Evolutionary conservation across 1,140 invertebrate species (phyloP).

Genomic region (Drosophila ananassae): DNA sequence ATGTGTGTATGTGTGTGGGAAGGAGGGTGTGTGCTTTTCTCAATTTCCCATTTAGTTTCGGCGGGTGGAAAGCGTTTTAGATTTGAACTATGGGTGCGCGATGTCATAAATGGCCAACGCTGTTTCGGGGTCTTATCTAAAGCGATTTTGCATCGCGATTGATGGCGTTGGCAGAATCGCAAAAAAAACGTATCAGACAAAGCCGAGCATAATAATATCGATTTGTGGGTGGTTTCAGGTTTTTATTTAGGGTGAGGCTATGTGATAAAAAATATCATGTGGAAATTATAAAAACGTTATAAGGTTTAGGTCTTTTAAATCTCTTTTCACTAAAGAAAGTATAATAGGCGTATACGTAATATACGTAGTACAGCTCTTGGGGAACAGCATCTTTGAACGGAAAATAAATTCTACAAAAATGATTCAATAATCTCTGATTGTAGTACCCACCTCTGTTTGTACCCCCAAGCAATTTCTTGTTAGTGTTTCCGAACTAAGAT

Average conservation of each 20-base stretch:
- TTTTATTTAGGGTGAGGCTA: background rate
- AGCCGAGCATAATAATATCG: conserved; percentile 27
- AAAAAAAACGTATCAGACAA: conserved; percentile 21
- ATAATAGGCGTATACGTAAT: background rate
- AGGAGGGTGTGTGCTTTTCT: conserved; percentile 28
- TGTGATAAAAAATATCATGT: no score
- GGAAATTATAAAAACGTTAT: no score
- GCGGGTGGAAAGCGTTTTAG: conserved; percentile 71
- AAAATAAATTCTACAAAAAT: no score
- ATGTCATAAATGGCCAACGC: conserved; percentile 46
- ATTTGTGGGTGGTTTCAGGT: conserved; percentile 23
- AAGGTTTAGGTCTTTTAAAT: no score
- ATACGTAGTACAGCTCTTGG: no score
- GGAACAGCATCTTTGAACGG: no score
- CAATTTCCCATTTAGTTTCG: conserved; percentile 73
- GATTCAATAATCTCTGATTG: background rate
- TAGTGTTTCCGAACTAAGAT: conserved; percentile 52
- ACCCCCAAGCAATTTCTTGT: conserved; percentile 17
- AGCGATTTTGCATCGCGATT: conserved; percentile 48
- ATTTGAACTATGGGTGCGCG: conserved; percentile 69
- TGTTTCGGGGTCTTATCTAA: conserved; percentile 35
- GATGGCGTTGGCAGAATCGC: conserved; percentile 31
- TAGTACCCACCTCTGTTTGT: background rate
- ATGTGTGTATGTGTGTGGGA: conserved; percentile 10
- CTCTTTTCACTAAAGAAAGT: background rate